These are phyloP conservation scores for Drosophila lutescens DNA, from an alignment of 2,888 invertebrate genomes.

Conservation along the genomic window DNA sequence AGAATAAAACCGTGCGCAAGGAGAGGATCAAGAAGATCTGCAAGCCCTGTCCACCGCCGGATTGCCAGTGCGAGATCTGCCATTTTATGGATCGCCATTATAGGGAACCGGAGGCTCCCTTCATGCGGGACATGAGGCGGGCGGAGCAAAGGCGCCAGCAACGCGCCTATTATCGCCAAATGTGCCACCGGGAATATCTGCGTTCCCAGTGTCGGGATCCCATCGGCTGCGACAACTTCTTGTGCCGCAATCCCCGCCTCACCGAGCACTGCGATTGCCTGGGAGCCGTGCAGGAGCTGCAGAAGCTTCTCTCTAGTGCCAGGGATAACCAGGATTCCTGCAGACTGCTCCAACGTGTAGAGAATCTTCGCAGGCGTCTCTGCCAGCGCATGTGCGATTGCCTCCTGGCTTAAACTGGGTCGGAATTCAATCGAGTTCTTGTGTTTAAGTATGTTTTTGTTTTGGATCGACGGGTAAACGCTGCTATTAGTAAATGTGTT, in stretches of 20 bases:
- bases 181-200: slow-evolving; percentile 22
- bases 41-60: slow-evolving; percentile 5
- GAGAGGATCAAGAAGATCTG: not conserved
- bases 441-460: not conserved
- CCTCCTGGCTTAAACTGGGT: not conserved
- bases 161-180: slow-evolving; percentile 15
- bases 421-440: not conserved
- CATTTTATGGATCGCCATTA: slow-evolving; percentile 10
- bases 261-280: slow-evolving; percentile 53
- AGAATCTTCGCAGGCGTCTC: slow-evolving; percentile 10
- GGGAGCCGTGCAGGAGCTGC: slow-evolving; percentile 38
- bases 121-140: slow-evolving; percentile 36
- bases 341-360: not conserved
- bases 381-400: slow-evolving; percentile 22
- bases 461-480: not conserved
- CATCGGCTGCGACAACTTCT: slow-evolving; percentile 33
- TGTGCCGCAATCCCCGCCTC: slow-evolving; percentile 42
- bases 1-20: not conserved
- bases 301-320: slow-evolving; percentile 18
- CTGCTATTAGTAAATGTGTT: not conserved
- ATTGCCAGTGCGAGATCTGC: slow-evolving; percentile 39
- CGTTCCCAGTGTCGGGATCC: slow-evolving; percentile 10
- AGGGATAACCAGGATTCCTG: not conserved
- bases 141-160: slow-evolving; percentile 27
- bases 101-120: slow-evolving; percentile 25